A percentile compares a stretch with the other conserved stretches of the same genome.
phyloP scores from a whole-genome alignment of 2,888 invertebrate species.

The Augiades crinisus region DNA sequence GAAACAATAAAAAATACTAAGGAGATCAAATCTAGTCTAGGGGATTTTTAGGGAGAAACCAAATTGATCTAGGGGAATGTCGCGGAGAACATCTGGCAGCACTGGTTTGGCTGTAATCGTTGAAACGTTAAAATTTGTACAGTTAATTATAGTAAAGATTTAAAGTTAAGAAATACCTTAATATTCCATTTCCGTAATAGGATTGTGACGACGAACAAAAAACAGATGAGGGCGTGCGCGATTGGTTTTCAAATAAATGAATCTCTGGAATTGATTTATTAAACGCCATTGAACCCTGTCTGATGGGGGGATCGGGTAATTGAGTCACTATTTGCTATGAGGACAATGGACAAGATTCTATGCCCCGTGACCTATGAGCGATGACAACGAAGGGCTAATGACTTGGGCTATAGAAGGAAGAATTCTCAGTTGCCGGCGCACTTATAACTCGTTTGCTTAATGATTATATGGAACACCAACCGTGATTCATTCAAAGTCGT shows the following conservation, averaged over 20 bases:
- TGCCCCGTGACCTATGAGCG: background rate
- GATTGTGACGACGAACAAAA: background rate
- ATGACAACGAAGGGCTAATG: background rate
- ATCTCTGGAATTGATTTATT: conserved; percentile 29
- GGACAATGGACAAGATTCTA: background rate
- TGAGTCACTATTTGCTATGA: background rate
- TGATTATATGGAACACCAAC: too few species aligned
- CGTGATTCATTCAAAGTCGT: too few species aligned
- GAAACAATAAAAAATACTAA: too few species aligned
- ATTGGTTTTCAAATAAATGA: conserved; percentile 27
- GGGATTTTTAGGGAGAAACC: too few species aligned
- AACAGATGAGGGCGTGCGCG: background rate
- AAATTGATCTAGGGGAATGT: too few species aligned
- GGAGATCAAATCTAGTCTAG: too few species aligned
- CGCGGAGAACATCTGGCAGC: too few species aligned
- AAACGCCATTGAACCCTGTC: conserved; percentile 12
- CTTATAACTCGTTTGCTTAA: background rate
- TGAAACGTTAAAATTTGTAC: too few species aligned
- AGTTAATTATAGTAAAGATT: too few species aligned
- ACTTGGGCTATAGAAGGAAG: background rate
- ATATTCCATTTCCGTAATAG: too few species aligned
- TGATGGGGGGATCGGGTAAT: conserved; percentile 24
- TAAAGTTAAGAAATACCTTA: too few species aligned
- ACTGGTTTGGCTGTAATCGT: too few species aligned
- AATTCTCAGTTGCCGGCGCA: background rate